Base-by-base conservation (phyloP, 2,888 invertebrate genomes). In the Alloscopus bannaensis region DNA sequence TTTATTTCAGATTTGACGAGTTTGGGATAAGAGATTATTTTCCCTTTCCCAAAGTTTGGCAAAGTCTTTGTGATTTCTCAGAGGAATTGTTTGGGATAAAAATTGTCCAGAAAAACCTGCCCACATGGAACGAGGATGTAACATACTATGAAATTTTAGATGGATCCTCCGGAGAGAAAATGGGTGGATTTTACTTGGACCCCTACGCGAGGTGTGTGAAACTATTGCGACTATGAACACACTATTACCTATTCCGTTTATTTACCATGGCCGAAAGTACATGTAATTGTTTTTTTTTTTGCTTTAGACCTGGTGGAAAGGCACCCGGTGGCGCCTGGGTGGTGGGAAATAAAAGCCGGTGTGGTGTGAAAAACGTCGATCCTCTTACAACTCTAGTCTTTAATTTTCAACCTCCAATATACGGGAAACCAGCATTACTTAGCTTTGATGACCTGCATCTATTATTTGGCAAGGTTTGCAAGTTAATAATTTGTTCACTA, bases 341-440 rank as follows among this genome's bases (percentile, higher is more conserved):
- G 90, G 91, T 95, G 11, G 90, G 92, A n/a, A 93, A 95, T 62
- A 91, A 93, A 83, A 94, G 93, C 87, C 91, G 91, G 84, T 94
- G 94, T 87, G 89, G 90, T 55, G 87, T 92, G 0, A 90, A 92
- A 0, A 89, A 90, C 1, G 91, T 91, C 0, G 92, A 91, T 79
- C 96, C 98, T 0, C 89, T 97, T 18, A 78, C 94, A 20, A 94
- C 95, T 13, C 89, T 98, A 36, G 92, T 96, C 83, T 94, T 96
- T 86, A 96, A 95, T 88, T 94, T 98, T 87, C 91, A 91, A 86
- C 90, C 92, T 26, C 93, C 94, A 0, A 82, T 87, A 1, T 89
- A 90, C 70, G 91, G 91, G 0, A 91, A 91, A 86, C 94, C 93
- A 3, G 92, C 93, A 0, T 89, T 95, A 42, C 89, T 98, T 22